These are phyloP conservation scores for Piscicola geometra DNA, from an alignment of 2,888 invertebrate genomes.

Conservation along the genomic window DNA sequence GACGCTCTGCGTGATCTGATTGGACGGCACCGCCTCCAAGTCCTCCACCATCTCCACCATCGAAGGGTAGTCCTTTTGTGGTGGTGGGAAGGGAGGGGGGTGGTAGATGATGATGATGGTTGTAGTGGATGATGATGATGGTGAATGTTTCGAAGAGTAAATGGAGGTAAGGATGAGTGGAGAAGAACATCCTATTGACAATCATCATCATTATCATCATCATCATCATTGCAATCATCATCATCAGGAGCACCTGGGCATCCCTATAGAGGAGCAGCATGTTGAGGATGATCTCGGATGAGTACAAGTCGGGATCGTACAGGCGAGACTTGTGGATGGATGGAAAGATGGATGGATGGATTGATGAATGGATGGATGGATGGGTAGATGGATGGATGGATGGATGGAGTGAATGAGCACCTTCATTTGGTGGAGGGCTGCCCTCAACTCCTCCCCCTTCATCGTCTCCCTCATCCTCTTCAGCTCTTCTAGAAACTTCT, in stretches of 20 bases:
- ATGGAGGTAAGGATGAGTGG: background rate
- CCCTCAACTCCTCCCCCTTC: constrained; percentile 68
- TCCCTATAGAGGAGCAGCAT: constrained; percentile 74
- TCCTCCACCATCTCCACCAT: constrained; percentile 96
- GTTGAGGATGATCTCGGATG: constrained; percentile 89
- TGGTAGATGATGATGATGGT: too few species aligned
- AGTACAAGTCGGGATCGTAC: constrained; percentile 92
- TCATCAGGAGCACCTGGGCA: constrained; percentile 52
- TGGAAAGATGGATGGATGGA: too few species aligned
- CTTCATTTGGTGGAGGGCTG: background rate
- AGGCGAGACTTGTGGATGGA: constrained; percentile 62
- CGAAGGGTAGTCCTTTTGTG: constrained; percentile 82
- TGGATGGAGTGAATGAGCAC: too few species aligned
- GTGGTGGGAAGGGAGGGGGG: too few species aligned
- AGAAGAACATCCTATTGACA: background rate
- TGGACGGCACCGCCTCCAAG: constrained; percentile 77
- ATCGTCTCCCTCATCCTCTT: constrained; percentile 81
- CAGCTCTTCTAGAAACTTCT: constrained; percentile 88
- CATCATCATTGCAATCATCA: background rate
- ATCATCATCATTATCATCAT: background rate
- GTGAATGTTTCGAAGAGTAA: constrained; percentile 13
- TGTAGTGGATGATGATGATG: too few species aligned
- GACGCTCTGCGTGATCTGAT: constrained; percentile 65
- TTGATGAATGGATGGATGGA: too few species aligned
- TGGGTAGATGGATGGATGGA: background rate